These are phyloP conservation scores for Isoperla grammatica DNA, from an alignment of 2,888 invertebrate genomes.

Conservation along the genomic window DNA sequence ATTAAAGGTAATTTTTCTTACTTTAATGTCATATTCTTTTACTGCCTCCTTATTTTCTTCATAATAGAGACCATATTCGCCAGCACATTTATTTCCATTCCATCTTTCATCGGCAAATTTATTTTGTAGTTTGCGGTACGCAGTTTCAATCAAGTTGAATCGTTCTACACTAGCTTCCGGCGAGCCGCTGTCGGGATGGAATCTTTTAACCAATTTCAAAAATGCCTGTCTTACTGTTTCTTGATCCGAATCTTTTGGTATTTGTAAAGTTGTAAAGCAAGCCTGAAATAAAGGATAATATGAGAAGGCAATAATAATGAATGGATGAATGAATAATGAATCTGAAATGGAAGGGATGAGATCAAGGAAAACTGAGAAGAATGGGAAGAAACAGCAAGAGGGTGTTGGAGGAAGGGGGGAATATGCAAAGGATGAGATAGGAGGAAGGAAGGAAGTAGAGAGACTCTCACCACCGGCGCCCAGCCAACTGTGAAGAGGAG, in stretches of 20 bases:
- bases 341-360: no score
- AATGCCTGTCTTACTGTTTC: conserved; percentile 67
- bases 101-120: conserved; percentile 59
- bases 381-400: no score
- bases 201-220: conserved; percentile 68
- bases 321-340: no score
- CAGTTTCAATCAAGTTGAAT: conserved; percentile 69
- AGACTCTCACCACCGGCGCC: no score
- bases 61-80: conserved; percentile 41
- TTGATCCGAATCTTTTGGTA: conserved; percentile 63
- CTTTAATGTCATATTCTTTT: conserved; percentile 59
- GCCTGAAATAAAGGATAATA: no score
- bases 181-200: conserved; percentile 77
- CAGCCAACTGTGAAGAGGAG: no score
- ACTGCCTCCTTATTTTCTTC: conserved; percentile 42
- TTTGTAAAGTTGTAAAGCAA: conserved; percentile 48
- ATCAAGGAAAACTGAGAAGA: no score
- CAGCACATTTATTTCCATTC: conserved; percentile 43
- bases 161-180: conserved; percentile 64
- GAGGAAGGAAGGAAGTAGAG: no score
- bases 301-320: no score
- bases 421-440: no score
- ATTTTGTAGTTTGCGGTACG: conserved; percentile 64
- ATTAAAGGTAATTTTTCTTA: no score
- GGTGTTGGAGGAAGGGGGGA: no score